Evolutionary conservation across 2,888 invertebrate genomes (phyloP).

Genomic region (Teleogryllus oceanicus): DNA sequence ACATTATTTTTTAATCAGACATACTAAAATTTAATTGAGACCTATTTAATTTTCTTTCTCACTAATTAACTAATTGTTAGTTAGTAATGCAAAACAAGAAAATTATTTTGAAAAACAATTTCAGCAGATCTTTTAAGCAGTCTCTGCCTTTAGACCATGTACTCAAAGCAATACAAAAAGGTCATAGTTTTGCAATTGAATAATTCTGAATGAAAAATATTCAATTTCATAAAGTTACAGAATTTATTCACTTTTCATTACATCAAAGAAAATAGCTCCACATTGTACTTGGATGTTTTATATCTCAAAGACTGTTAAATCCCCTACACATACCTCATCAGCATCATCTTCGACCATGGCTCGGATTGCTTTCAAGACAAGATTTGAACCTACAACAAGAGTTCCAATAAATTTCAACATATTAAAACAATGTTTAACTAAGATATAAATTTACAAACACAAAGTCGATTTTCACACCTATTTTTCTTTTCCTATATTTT

Average conservation of each 20-base stretch:
- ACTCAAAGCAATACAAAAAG: no score
- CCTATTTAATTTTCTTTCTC: no score
- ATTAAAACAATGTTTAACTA: not conserved
- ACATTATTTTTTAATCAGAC: no score
- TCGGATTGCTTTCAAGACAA: slow-evolving; percentile 60
- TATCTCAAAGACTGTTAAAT: not conserved
- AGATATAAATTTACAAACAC: slow-evolving; percentile 21
- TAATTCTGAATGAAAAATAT: no score
- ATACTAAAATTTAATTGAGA: no score
- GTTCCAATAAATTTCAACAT: slow-evolving; percentile 23
- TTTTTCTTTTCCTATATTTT: slow-evolving; percentile 87
- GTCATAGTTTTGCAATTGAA: no score
- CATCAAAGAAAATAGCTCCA: not conserved
- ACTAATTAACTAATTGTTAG: no score
- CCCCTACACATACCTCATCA: slow-evolving; percentile 65
- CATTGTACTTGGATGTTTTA: not conserved
- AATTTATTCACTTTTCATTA: not conserved
- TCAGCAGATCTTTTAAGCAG: no score
- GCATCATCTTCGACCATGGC: slow-evolving; percentile 95
- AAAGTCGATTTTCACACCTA: slow-evolving; percentile 58
- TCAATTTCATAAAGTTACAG: not conserved
- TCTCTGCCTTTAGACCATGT: no score
- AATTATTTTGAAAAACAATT: no score
- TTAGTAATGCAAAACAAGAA: no score
- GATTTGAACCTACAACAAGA: slow-evolving; percentile 58